phyloP scores from a whole-genome alignment of 2,797 vertebrate species.

The Fundulus diaphanus region DNA sequence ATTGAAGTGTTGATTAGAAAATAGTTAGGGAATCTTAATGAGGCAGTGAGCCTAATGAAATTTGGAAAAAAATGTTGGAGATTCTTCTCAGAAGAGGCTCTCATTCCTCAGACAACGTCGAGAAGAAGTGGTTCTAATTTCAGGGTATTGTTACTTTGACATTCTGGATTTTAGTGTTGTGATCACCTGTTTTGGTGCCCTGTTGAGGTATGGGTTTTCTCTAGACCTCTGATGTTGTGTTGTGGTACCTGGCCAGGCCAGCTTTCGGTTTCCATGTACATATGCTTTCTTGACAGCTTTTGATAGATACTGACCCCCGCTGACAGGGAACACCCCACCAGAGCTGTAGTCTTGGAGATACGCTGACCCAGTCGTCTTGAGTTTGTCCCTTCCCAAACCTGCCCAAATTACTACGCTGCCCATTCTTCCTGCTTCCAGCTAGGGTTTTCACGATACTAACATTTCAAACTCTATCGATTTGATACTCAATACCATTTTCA shows the following conservation, averaged over 20 bases:
- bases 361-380: neutral
- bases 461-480: no score
- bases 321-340: neutral
- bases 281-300: neutral
- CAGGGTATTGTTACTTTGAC: no score
- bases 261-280: neutral
- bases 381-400: neutral
- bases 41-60: neutral
- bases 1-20: constrained; percentile 4
- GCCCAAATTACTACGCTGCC: neutral
- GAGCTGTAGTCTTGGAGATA: neutral
- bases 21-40: neutral
- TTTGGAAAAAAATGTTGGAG: neutral
- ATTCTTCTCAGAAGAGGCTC: neutral
- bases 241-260: neutral
- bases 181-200: neutral
- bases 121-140: no score
- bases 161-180: neutral
- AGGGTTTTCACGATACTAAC: no score
- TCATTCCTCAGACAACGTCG: no score
- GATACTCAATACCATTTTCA: no score
- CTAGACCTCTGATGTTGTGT: neutral
- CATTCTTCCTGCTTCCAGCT: no score
- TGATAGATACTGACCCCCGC: neutral
- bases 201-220: neutral